Evolutionary conservation across 2,888 invertebrate species (phyloP), one percentile per base, ranked within the genome.

Genomic region (Hedya salicella): DNA sequence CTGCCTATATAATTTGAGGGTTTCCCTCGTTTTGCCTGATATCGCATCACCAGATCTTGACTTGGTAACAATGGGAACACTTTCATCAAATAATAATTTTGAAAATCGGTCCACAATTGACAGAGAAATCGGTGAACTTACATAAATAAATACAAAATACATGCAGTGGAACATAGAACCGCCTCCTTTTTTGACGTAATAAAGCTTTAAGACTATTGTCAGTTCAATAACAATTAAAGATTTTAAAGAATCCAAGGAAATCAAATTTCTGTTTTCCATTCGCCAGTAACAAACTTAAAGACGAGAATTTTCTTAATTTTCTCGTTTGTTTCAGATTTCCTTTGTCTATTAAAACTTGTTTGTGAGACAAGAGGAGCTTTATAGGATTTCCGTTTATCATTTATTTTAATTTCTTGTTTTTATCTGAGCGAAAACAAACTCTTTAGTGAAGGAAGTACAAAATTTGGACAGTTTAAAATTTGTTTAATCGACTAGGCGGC

Each of bases 401-500:
- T 54, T 48, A 30, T 50, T n/a, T n/a, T 48, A 59, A 19, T 36
- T 62, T 39, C 40, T 21, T 40, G 19, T 46, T 19, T 17, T 40
- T 14, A 16, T 32, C 19, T 42, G 11, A n/a, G 32, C 21, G 6
- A 42, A 48, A 44, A 44, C 21, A 48, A 44, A 44, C 21, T 19
- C 14, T 13, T 48, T 16, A 53, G 21, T 44, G 16, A 30, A 17
- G 16, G 48, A 54, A 49, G 16, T 48, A 61, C 61, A 54, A 57
- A 59, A 30, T 64, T 65, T 46, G 25, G 62, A 49, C 52, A 74
- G 72, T 73, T 71, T 77, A 72, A 73, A 77, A 81, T 83, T 77
- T 71, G 75, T 72, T 75, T 77, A 80, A 80, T 80, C 76, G 75
- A 68, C 70, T 72, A 71, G 61, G 68, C 67, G 70, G 68, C 75